Percentiles rank a stretch among this genome's conserved stretches.
phyloP scores from a whole-genome alignment of 2,113 vertebrate species.

The Leptobrachium leishanense region DNA sequence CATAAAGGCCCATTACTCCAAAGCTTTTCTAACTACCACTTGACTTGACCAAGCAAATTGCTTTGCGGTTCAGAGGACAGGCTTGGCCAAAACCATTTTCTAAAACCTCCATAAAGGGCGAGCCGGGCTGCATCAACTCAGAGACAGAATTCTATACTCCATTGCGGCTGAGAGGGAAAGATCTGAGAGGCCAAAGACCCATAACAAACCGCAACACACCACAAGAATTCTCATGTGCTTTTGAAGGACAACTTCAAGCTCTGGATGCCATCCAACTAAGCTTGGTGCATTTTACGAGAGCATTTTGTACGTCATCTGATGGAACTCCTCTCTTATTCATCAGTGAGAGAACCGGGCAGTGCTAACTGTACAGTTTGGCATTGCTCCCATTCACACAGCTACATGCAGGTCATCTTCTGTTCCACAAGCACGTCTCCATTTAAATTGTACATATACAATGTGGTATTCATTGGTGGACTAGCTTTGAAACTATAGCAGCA shows the following conservation, averaged over 20 bases:
- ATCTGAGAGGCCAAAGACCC: constrained; percentile 7
- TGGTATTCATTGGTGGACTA: too few relatives aligned
- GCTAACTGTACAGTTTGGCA: not conserved
- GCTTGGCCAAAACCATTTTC: not conserved
- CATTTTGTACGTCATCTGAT: not conserved
- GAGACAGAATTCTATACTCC: not conserved
- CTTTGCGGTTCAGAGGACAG: not conserved
- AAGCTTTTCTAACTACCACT: not conserved
- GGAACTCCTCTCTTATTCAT: not conserved
- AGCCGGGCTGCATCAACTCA: not conserved
- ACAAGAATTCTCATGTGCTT: constrained; percentile 33
- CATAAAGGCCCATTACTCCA: not conserved
- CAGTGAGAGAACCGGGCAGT: not conserved
- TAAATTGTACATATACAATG: too few relatives aligned
- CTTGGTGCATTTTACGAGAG: not conserved
- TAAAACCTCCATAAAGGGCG: not conserved
- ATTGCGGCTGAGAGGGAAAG: not conserved
- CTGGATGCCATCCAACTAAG: constrained; percentile 27
- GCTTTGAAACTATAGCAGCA: too few relatives aligned
- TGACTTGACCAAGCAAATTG: not conserved
- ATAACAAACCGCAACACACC: constrained; percentile 33
- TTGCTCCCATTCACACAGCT: constrained; percentile 4
- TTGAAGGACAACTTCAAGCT: constrained; percentile 26
- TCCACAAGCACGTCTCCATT: too few relatives aligned
- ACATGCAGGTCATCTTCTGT: not conserved